These are phyloP conservation scores for Tolypeutes matacus DNA, from an alignment of 2,797 vertebrate species.

Conservation along the genomic window DNA sequence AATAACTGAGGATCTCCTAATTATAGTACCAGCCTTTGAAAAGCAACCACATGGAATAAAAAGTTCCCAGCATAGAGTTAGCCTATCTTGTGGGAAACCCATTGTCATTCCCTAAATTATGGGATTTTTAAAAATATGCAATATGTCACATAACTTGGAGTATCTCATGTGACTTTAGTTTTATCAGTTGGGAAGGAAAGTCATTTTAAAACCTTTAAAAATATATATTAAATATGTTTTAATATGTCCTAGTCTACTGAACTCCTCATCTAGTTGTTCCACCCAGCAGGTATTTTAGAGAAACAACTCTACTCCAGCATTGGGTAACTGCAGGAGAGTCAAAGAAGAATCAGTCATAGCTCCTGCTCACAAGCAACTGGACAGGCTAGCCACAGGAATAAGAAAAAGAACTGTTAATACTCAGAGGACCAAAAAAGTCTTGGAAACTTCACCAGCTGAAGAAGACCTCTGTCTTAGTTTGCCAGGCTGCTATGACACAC, in stretches of 20 bases:
- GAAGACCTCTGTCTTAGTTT: neutral
- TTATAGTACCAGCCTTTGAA: neutral
- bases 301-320: neutral
- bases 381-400: neutral
- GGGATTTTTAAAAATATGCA: neutral
- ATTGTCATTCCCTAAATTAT: neutral
- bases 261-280: neutral
- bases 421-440: neutral
- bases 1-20: neutral
- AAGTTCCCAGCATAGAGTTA: neutral
- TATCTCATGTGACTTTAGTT: neutral
- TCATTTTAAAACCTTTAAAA: neutral
- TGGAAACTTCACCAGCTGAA: neutral
- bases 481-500: too few relatives aligned
- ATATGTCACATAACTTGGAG: neutral
- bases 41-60: neutral
- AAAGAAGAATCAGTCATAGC: neutral
- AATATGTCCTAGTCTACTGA: neutral
- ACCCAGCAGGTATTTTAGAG: neutral
- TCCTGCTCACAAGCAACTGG: neutral
- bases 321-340: neutral
- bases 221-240: neutral
- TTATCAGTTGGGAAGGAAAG: neutral
- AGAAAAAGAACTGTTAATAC: neutral
- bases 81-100: neutral